Base-by-base conservation (phyloP, 2,797 vertebrate species). In the Triplophysa bombifrons region DNA sequence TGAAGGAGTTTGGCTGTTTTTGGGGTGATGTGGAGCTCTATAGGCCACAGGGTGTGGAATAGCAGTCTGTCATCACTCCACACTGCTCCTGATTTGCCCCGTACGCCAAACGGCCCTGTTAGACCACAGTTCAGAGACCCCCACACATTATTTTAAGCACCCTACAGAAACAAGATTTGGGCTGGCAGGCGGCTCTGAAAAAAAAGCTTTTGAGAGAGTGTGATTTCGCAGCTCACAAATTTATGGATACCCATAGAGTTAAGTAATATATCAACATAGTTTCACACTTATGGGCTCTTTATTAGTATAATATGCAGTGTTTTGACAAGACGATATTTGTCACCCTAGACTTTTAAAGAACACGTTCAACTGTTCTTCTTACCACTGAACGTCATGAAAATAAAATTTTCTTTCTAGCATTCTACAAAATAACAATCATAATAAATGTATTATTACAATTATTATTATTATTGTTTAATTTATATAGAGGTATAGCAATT, bases 1-100 rank as follows among this genome's bases (percentile, higher is more conserved):
- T 68, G 69, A 81, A 78, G 83, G 71, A 46, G 58, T 82, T 65
- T 3, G 76, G 76, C 19, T 77, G 75, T 61, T 70, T 76, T 70
- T 0, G 14, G 67, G 51, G 55, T 53, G 44, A 64, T 53, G 78
- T 61, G 65, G 55, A 82, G 70, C 27, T 13, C 66, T 41, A 11
- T 55, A 51, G 74, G 77, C 76, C 77, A 76, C 70, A 34, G 70
- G 82, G 77, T 84, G 80, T 76, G 70, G 73, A 83, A 80, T 82
- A 83, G 66, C 76, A 27, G 60, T 74, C 80, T 82, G 84, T 82
- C 82, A 66, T 79, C 84, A 78, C 80, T 46, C 41, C 41, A 20
- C 41, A 77, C 19, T 56, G 53, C 41, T 41, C 41, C 13, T 70
- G n/a, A 51, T 63, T 78, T 20, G 55, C 55, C 74, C 60, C 48